These are phyloP conservation scores for Melieria crassipennis DNA, from an alignment of 2,888 invertebrate species.

Conservation along the genomic window DNA sequence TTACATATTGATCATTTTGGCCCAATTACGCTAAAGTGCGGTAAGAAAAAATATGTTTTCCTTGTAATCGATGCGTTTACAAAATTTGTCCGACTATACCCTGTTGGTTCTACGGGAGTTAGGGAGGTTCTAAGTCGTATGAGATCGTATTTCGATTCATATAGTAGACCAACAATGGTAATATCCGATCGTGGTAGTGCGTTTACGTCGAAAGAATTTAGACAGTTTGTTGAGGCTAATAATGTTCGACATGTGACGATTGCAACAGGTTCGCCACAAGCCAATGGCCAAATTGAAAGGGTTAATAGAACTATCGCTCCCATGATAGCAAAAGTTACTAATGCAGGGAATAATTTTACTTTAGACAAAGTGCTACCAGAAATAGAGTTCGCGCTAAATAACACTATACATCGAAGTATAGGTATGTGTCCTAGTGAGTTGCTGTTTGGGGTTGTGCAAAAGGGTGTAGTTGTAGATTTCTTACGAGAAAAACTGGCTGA, in stretches of 20 bases:
- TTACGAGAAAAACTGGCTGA: constrained; percentile 19
- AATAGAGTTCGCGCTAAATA: not conserved
- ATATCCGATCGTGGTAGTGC: too few species aligned
- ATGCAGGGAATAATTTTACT: constrained; percentile 18
- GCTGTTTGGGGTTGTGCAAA: not conserved
- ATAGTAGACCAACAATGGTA: too few species aligned
- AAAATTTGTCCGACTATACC: too few species aligned
- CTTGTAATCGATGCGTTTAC: too few species aligned
- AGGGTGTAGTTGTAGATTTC: constrained; percentile 11
- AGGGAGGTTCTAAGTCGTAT: too few species aligned
- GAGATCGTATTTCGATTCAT: too few species aligned
- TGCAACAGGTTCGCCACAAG: constrained; percentile 14
- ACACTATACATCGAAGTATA: constrained; percentile 2
- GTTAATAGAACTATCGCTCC: constrained; percentile 20
- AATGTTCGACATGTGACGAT: not conserved
- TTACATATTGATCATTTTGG: constrained; percentile 10
- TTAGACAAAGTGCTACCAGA: not conserved
- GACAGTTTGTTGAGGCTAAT: constrained; percentile 12
- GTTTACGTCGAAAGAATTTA: constrained; percentile 5
- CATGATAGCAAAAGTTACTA: constrained; percentile 5
- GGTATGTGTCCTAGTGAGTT: constrained; percentile 13
- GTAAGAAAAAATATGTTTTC: not conserved
- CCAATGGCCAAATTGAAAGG: constrained; percentile 33
- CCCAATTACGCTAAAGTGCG: constrained; percentile 2
- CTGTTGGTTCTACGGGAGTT: too few species aligned